These are phyloP conservation scores for Xenentodon cancila DNA, from an alignment of 2,797 vertebrate species.

Conservation along the genomic window DNA sequence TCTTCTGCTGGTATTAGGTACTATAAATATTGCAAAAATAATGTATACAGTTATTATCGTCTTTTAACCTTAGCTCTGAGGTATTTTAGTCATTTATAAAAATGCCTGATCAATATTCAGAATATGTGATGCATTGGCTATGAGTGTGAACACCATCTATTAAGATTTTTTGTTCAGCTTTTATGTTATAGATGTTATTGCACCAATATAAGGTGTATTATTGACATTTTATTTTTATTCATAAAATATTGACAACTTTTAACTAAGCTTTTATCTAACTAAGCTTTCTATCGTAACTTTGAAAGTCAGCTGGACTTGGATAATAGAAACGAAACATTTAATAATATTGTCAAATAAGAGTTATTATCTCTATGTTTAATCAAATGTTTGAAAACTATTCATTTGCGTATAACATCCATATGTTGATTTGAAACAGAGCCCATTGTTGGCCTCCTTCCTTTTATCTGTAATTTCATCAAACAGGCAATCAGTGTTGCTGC, in stretches of 20 bases:
- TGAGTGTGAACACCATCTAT: neutral
- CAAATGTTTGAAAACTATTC: no score
- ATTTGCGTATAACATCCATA: neutral
- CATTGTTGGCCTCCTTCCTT: neutral
- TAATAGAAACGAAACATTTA: no score
- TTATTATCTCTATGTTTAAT: no score
- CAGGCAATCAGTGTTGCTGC: no score
- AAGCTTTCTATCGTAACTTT: no score
- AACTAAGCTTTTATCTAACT: no score
- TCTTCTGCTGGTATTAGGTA: constrained; percentile 16
- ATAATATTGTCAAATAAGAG: no score
- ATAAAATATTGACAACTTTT: no score
- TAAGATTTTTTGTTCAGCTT: neutral
- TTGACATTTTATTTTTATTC: neutral
- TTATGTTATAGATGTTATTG: no score
- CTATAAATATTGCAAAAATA: constrained; percentile 34
- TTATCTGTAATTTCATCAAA: neutral
- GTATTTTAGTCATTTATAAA: constrained; percentile 18
- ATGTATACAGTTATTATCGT: constrained; percentile 25
- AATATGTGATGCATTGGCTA: neutral
- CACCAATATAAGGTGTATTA: neutral
- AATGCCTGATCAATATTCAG: constrained; percentile 21
- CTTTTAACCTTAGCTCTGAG: constrained; percentile 27
- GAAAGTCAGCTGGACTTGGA: no score
- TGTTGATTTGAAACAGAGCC: neutral